A percentile compares a stretch with the other conserved stretches of the same genome.
Evolutionary conservation across 2,888 invertebrate genomes (phyloP).

Genomic region (Desoria tigrina): DNA sequence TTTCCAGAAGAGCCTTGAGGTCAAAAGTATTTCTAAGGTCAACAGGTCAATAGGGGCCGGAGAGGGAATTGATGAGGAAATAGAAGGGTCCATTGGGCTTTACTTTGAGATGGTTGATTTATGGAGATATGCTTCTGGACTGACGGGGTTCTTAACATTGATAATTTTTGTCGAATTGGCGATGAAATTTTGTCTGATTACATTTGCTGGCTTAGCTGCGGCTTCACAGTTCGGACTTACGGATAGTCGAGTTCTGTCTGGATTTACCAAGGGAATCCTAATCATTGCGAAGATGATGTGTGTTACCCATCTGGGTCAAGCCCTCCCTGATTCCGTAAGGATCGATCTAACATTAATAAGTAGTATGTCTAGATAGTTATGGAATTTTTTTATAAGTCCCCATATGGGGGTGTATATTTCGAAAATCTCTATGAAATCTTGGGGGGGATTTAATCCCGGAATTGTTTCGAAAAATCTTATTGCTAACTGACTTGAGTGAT

Average conservation of each 20-base stretch:
- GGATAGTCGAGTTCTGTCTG: not conserved
- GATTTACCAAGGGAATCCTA: constrained; percentile 1
- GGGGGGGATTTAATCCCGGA: too few species aligned
- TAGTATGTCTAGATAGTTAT: too few species aligned
- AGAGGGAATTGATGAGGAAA: constrained; percentile 11
- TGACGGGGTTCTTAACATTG: constrained; percentile 30
- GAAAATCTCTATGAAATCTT: too few species aligned
- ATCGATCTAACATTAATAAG: too few species aligned
- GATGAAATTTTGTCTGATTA: constrained; percentile 23
- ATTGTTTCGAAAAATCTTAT: too few species aligned
- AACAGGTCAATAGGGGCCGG: too few species aligned
- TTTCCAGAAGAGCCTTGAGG: too few species aligned
- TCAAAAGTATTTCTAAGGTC: too few species aligned
- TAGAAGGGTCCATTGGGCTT: constrained; percentile 14
- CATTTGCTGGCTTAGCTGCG: constrained; percentile 24
- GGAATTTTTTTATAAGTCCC: too few species aligned
- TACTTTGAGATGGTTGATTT: constrained; percentile 31
- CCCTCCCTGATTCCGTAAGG: constrained; percentile 23
- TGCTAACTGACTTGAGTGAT: too few species aligned
- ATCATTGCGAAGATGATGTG: constrained; percentile 30
- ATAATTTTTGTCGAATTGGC: constrained; percentile 30
- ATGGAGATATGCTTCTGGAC: constrained; percentile 18
- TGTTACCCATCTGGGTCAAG: constrained; percentile 31
- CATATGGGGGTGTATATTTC: too few species aligned
- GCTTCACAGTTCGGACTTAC: constrained; percentile 21